phyloP scores from a whole-genome alignment of 1,140 invertebrate species.

The Temnothorax longispinosus region DNA sequence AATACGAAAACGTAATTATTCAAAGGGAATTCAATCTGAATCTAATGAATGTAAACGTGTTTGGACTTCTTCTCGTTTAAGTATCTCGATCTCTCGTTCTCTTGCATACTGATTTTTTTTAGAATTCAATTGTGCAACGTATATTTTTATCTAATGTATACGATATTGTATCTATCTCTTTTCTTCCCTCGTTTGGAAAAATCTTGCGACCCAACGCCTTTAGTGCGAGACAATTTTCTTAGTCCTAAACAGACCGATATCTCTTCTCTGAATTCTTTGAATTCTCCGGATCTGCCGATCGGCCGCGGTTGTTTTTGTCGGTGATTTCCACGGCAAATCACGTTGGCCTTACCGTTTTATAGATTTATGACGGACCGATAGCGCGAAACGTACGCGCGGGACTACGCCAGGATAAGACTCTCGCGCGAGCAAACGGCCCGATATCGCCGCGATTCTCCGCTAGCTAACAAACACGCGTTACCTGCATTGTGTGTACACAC shows the following conservation, averaged over 20 bases:
- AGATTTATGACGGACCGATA: constrained; percentile 75
- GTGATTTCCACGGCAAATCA: constrained; percentile 70
- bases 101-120: not conserved
- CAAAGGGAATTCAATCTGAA: not conserved
- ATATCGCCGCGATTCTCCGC: constrained; percentile 72
- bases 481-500: constrained; percentile 63
- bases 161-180: not conserved
- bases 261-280: not conserved
- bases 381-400: constrained; percentile 35
- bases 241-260: not conserved
- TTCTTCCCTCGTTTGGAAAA: not conserved
- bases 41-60: not conserved
- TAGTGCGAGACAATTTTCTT: not conserved
- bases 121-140: not conserved
- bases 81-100: not conserved
- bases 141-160: not conserved
- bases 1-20: not conserved
- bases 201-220: not conserved
- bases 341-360: constrained; percentile 76
- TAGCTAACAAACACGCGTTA: constrained; percentile 70
- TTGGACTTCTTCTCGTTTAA: not conserved
- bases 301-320: not conserved
- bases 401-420: constrained; percentile 68
- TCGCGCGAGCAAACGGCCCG: constrained; percentile 62
- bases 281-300: not conserved